Evolutionary conservation across 2,888 invertebrate species (phyloP).

Genomic region (Exocentrus adspersus): DNA sequence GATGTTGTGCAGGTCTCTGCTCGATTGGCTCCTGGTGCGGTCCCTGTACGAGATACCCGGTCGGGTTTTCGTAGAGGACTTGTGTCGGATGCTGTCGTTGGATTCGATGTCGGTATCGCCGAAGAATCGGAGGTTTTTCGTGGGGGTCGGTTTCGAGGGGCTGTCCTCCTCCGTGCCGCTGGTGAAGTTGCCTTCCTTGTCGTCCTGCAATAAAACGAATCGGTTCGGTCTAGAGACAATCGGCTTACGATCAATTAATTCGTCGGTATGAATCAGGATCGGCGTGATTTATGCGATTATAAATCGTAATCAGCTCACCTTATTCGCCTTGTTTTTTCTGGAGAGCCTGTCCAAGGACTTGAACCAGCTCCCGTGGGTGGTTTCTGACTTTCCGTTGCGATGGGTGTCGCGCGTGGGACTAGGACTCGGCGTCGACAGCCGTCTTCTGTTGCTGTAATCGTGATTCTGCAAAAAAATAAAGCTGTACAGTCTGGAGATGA

Average conservation of each 20-base stretch:
- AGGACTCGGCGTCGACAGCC: slow-evolving; percentile 77
- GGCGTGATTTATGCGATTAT: slow-evolving; percentile 2
- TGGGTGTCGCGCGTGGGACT: slow-evolving; percentile 67
- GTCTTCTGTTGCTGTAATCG: slow-evolving; percentile 77
- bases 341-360: slow-evolving; percentile 80
- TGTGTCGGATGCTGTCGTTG: slow-evolving; percentile 66
- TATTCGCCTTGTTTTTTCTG: slow-evolving; percentile 69
- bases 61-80: slow-evolving; percentile 48
- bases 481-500: no score
- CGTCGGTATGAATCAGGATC: slow-evolving; percentile 3
- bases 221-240: background rate
- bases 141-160: slow-evolving; percentile 62
- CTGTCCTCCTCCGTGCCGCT: slow-evolving; percentile 64
- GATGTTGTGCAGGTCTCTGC: slow-evolving; percentile 69
- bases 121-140: slow-evolving; percentile 83
- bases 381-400: slow-evolving; percentile 58
- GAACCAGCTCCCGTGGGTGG: slow-evolving; percentile 74
- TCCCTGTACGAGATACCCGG: slow-evolving; percentile 40
- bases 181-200: slow-evolving; percentile 63
- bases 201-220: slow-evolving; percentile 57
- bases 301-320: slow-evolving; percentile 59
- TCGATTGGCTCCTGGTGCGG: slow-evolving; percentile 57
- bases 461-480: slow-evolving; percentile 62
- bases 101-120: slow-evolving; percentile 86
- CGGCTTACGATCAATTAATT: background rate